Evolutionary conservation across 2,888 invertebrate species (phyloP), one percentile per base, ranked within the genome.

Genomic region (Zaprionus bogoriensis): DNA sequence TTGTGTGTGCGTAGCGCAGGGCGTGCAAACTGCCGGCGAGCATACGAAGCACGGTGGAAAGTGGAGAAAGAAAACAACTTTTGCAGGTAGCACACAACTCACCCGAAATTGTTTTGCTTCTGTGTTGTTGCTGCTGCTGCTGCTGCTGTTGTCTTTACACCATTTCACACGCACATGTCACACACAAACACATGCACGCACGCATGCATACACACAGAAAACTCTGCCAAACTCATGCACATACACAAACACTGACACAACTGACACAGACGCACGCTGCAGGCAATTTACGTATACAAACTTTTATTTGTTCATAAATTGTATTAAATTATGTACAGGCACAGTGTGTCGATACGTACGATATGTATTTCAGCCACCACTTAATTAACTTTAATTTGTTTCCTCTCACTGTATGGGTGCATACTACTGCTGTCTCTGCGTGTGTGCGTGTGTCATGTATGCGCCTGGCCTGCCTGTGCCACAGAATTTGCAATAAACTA

Each of bases 351-450:
- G n/a, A n/a, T n/a, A n/a, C n/a, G n/a, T n/a, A n/a, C n/a, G n/a
- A 44, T 57, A 46, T 52, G 47, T 52, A 30, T 77, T 74, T 69
- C 50, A 77, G 62, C 75, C 69, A 55, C 65, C 67, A 64, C 62
- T 78, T 85, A 83, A 83, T 83, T 85, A 85, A 83, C 77, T 85
- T 78, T 76, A 83, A 78, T 83, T 83, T 85, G 72, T 60, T 67
- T 57, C 46, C 47, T 73, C 70, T 68, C 55, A 55, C 77, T 72
- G 85, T 84, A 78, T 84, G 83, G 70, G 78, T 70, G 81, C 76
- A 63, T 62, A 64, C 67, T 72, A 77, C 71, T 70, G 71, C 64
- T 57, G 61, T 61, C 60, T 64, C 54, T 64, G 47, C 48, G 44
- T 44, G 25, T 41, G 30, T 59, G 51, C 44, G 39, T 61, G 50